Conservation (phyloP, 2,797 vertebrate species). For the Enteromius afrohamiltoni region DNA sequence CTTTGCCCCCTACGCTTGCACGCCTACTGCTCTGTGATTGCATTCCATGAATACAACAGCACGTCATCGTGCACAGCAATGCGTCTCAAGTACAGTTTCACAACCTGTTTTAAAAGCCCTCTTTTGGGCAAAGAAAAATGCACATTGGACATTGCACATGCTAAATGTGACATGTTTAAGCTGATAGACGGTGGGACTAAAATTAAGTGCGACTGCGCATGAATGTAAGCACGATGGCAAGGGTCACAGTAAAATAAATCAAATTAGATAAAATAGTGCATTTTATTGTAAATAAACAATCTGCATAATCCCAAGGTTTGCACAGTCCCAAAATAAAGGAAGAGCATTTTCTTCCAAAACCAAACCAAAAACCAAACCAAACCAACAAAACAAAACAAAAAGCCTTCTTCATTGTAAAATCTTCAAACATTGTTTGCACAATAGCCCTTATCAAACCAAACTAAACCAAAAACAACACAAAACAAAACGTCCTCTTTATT, state of each 20-base stretch:
- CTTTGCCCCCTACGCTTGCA: constrained; percentile 48
- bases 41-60: constrained; percentile 24
- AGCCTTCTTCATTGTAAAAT: too few species aligned
- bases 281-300: not conserved
- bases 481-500: not conserved
- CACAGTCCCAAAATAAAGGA: not conserved
- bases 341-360: not conserved
- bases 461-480: not conserved
- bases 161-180: not conserved
- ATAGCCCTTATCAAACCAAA: too few species aligned
- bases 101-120: constrained; percentile 25
- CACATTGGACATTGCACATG: constrained; percentile 2
- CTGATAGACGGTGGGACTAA: not conserved
- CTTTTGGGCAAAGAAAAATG: not conserved
- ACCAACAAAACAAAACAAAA: not conserved
- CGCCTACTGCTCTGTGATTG: constrained; percentile 23
- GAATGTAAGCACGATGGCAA: not conserved
- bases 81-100: constrained; percentile 49
- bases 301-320: not conserved
- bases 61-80: constrained; percentile 43
- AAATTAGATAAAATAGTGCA: not conserved
- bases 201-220: not conserved
- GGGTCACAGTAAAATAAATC: not conserved
- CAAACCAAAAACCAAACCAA: not conserved
- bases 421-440: too few species aligned